Evolutionary conservation across 1,140 invertebrate genomes (phyloP).

Genomic region (Asbolus verrucosus): DNA sequence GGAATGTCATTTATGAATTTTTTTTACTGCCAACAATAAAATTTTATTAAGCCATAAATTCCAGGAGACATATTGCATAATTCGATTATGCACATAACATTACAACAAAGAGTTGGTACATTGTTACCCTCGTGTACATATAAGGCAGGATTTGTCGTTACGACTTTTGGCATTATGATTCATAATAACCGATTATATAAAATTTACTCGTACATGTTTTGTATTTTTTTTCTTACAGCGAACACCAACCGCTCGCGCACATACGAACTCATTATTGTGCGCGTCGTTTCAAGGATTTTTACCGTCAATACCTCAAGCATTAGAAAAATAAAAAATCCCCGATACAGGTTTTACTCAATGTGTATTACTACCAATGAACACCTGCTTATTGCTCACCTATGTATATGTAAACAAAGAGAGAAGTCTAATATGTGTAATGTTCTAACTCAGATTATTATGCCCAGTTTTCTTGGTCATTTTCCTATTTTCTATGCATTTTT

Average conservation of each 20-base stretch:
- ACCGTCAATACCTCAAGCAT: slow-evolving; percentile 26
- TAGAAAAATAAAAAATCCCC: slow-evolving; percentile 30
- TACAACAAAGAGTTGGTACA: slow-evolving; percentile 2
- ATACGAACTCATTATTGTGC: slow-evolving; percentile 1
- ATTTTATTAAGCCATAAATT: slow-evolving; percentile 30
- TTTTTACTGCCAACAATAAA: slow-evolving; percentile 23
- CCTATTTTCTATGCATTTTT: too few relatives aligned
- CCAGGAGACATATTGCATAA: slow-evolving; percentile 16
- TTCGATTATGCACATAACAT: slow-evolving; percentile 28
- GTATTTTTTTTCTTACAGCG: slow-evolving; percentile 4
- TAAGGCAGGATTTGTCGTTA: slow-evolving; percentile 9
- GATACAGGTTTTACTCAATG: slow-evolving; percentile 33
- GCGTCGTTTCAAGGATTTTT: slow-evolving; percentile 28
- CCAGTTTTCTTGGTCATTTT: too few relatives aligned
- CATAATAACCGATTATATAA: slow-evolving; percentile 27
- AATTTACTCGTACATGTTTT: slow-evolving; percentile 6
- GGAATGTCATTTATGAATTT: too few relatives aligned
- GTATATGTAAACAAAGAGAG: slow-evolving; percentile 11
- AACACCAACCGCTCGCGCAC: too few relatives aligned
- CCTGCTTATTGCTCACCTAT: slow-evolving; percentile 35
- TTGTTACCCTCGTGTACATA: slow-evolving; percentile 17
- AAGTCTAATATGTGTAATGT: too few relatives aligned
- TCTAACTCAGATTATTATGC: not conserved
- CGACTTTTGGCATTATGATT: slow-evolving; percentile 27
- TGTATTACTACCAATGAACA: slow-evolving; percentile 30